These are phyloP conservation scores for Vulpes vulpes DNA, from an alignment of 2,113 vertebrate genomes.

Conservation along the genomic window DNA sequence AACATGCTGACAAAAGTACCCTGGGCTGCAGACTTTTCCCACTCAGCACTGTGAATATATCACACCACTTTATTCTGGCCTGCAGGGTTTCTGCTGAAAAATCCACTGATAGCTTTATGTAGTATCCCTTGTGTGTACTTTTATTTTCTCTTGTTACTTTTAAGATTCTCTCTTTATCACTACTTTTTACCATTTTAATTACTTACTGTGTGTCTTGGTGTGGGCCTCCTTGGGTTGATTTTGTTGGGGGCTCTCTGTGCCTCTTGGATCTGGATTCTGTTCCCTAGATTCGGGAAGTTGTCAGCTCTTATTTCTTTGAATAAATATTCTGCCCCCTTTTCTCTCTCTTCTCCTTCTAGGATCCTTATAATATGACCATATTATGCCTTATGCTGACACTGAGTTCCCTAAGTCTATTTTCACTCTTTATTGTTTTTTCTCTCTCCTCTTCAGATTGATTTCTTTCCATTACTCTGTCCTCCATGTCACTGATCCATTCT, in stretches of 20 bases:
- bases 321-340: not conserved
- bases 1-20: not conserved
- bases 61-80: not conserved
- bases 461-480: not conserved
- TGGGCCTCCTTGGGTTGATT: not conserved
- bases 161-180: not conserved
- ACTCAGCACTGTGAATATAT: not conserved
- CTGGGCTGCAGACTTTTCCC: not conserved
- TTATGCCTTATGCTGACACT: not conserved
- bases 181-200: not conserved
- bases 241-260: not conserved
- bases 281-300: not conserved
- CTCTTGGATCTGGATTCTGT: not conserved
- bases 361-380: not conserved
- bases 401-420: not conserved
- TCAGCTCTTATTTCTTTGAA: not conserved
- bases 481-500: not conserved
- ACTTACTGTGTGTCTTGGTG: not conserved
- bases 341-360: not conserved
- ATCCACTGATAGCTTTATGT: not conserved
- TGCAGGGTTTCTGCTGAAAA: not conserved
- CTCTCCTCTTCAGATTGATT: not conserved
- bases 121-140: not conserved
- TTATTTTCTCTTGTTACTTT: not conserved
- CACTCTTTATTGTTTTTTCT: not conserved